Conservation (phyloP, 2,113 vertebrate genomes). For the Rallus limicola region DNA sequence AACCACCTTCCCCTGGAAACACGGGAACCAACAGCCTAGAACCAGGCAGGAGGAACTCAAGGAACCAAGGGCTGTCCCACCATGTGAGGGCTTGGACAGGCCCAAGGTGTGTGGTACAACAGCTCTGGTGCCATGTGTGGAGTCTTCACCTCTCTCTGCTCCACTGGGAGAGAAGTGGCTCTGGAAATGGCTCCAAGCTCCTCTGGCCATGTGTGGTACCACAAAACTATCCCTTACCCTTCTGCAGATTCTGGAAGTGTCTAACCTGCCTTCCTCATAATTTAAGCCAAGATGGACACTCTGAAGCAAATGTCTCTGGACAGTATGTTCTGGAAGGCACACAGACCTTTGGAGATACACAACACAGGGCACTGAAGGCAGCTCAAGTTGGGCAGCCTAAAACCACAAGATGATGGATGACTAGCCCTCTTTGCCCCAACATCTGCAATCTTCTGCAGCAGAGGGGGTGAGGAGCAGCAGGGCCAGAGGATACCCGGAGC, state of each 20-base stretch:
- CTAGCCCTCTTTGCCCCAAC: background rate
- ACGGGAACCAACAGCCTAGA: background rate
- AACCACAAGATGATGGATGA: background rate
- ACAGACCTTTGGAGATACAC: background rate
- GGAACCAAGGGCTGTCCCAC: background rate
- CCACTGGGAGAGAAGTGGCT: accelerated
- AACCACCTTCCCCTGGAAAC: background rate
- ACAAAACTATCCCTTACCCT: background rate
- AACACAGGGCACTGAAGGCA: background rate
- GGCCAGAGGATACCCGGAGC: background rate
- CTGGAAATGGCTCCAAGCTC: background rate
- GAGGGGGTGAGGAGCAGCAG: background rate
- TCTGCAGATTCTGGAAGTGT: background rate
- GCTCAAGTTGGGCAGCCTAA: background rate
- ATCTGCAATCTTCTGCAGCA: background rate
- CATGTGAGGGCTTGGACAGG: background rate
- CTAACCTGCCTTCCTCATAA: background rate
- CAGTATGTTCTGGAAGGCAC: background rate
- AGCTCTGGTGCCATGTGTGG: accelerated
- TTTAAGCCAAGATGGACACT: background rate
- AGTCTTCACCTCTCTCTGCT: background rate
- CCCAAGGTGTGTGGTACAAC: background rate
- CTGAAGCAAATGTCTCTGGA: background rate
- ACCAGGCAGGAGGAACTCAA: background rate
- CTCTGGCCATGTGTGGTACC: background rate